Conservation (phyloP, 2,888 invertebrate genomes). For the Chrysodeixis includens region DNA sequence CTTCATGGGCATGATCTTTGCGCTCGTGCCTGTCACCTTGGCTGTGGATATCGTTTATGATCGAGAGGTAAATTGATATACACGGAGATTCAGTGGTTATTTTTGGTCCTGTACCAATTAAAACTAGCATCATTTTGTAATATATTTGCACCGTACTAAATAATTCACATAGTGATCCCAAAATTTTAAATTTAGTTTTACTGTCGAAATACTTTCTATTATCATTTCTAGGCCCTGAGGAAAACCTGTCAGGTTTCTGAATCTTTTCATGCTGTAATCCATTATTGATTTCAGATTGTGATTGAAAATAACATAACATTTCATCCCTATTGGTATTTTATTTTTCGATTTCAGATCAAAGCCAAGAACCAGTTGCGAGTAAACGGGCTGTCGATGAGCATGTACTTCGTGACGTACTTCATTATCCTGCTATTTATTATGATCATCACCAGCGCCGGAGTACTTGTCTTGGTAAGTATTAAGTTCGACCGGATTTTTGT, state of each 20-base stretch:
- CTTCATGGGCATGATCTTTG: constrained; percentile 94
- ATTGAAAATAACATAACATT: no score
- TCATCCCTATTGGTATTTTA: no score
- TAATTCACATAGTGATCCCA: no score
- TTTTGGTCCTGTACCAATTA: no score
- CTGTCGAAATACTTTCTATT: no score
- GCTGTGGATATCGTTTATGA: constrained; percentile 95
- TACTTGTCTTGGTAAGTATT: constrained; percentile 87
- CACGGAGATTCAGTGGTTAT: neutral
- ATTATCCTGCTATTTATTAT: constrained; percentile 92
- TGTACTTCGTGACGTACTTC: constrained; percentile 94
- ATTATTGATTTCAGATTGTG: no score
- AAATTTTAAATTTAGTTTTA: no score
- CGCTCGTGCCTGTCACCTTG: constrained; percentile 93
- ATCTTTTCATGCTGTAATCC: no score
- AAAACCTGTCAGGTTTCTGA: no score
- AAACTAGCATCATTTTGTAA: no score
- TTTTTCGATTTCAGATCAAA: constrained; percentile 92
- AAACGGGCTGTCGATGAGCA: constrained; percentile 93
- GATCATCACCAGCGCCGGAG: constrained; percentile 91
- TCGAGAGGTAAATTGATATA: constrained; percentile 91
- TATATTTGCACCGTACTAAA: no score
- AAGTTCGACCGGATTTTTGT: neutral
- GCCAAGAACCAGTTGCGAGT: constrained; percentile 95
- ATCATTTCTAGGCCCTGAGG: no score